Evolutionary conservation across 2,888 invertebrate species (phyloP).

Genomic region (Synanthedon andrenaeformis): DNA sequence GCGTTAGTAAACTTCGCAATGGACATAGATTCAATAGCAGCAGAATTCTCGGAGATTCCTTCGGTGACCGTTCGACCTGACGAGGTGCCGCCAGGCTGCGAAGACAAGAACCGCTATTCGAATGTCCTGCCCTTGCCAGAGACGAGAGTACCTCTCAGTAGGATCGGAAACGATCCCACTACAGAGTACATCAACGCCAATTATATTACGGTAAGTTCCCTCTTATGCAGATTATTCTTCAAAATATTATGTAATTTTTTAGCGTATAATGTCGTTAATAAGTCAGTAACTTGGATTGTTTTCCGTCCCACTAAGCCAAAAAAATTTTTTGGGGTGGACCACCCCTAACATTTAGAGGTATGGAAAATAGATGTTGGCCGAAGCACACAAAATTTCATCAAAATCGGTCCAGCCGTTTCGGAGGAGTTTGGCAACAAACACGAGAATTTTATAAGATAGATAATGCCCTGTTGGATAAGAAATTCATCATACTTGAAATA

Average conservation of each 20-base stretch:
- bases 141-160: constrained; percentile 83
- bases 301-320: no score
- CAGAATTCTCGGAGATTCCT: constrained; percentile 86
- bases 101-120: constrained; percentile 90
- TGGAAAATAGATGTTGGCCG: no score
- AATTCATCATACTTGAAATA: no score
- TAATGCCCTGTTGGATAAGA: no score
- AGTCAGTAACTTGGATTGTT: no score
- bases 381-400: no score
- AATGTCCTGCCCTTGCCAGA: constrained; percentile 95
- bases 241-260: neutral
- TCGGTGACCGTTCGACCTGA: constrained; percentile 82
- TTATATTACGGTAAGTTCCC: constrained; percentile 82
- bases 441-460: no score
- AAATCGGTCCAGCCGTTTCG: no score
- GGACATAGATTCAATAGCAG: constrained; percentile 78
- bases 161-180: constrained; percentile 79
- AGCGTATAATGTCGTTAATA: neutral
- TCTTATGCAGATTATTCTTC: neutral
- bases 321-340: no score
- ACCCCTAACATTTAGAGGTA: no score
- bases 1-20: constrained; percentile 80
- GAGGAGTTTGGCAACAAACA: no score
- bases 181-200: constrained; percentile 95
- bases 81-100: constrained; percentile 88